Evolutionary conservation across 2,797 vertebrate species (phyloP).

Genomic region (Sebastes elongatus): DNA sequence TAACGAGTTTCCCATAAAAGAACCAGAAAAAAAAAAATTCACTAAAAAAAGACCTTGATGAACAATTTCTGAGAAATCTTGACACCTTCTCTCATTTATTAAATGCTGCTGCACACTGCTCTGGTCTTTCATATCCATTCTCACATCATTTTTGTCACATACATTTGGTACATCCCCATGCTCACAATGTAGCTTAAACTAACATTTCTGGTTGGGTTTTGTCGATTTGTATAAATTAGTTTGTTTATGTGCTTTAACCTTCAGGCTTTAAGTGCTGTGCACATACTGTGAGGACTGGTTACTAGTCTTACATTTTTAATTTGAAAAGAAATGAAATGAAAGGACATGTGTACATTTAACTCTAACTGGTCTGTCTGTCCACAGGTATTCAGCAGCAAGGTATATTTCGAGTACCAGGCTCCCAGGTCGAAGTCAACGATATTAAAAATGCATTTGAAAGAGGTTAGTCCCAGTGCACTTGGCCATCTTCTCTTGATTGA

Average conservation of each 20-base stretch:
- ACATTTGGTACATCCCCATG: background rate
- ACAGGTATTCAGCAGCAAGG: constrained; percentile 98
- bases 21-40: background rate
- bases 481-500: constrained; percentile 60
- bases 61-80: background rate
- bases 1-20: background rate
- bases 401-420: constrained; percentile 97
- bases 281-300: background rate
- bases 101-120: background rate
- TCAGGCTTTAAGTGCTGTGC: background rate
- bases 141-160: background rate
- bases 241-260: background rate
- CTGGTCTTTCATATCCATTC: background rate
- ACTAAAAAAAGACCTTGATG: background rate
- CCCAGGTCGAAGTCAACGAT: constrained; percentile 98
- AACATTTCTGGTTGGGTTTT: background rate
- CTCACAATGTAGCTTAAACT: background rate
- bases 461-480: constrained; percentile 82
- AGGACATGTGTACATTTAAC: background rate
- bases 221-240: background rate
- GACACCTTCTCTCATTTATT: background rate
- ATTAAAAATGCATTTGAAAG: constrained; percentile 99
- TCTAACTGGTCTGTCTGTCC: constrained; percentile 29
- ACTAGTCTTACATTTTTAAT: background rate
- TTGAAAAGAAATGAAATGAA: background rate